Evolutionary conservation across 2,113 vertebrate species (phyloP).

Genomic region (Salminus brasiliensis): DNA sequence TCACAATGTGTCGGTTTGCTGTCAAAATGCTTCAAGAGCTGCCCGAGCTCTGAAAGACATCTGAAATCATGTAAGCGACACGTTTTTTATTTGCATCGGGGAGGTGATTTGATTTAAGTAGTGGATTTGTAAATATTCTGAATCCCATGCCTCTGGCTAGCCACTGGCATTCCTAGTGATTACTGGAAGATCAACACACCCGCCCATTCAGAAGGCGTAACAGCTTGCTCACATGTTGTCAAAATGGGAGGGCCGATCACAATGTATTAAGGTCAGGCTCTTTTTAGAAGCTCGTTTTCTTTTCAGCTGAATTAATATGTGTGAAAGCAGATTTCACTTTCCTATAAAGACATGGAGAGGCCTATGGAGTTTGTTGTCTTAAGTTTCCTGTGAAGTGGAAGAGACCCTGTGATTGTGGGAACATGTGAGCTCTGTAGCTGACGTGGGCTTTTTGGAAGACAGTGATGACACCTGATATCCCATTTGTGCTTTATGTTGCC

Average conservation of each 20-base stretch:
- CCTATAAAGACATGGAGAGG: background rate
- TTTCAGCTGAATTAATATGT: background rate
- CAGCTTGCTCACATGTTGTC: background rate
- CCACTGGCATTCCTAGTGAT: conserved; percentile 12
- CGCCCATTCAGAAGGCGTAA: background rate
- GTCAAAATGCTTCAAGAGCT: background rate
- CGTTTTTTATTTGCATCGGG: background rate
- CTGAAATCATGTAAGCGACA: background rate
- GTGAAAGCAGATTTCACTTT: background rate
- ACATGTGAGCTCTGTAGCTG: conserved; percentile 6
- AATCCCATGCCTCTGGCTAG: conserved; percentile 6
- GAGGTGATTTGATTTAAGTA: background rate
- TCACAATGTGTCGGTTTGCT: background rate
- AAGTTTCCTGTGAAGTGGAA: conserved; percentile 19
- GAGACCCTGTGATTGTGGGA: background rate
- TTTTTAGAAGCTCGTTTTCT: background rate
- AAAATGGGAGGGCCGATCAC: background rate
- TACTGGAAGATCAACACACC: conserved; percentile 27
- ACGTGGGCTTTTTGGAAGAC: background rate
- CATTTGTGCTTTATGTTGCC: background rate
- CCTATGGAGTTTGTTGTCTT: background rate
- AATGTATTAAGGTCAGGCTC: conserved; percentile 51
- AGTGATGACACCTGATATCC: background rate
- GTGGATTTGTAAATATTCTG: background rate
- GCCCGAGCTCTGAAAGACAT: background rate